Evolutionary conservation across 2,888 invertebrate species (phyloP).

Genomic region (Allolobophora icterica): DNA sequence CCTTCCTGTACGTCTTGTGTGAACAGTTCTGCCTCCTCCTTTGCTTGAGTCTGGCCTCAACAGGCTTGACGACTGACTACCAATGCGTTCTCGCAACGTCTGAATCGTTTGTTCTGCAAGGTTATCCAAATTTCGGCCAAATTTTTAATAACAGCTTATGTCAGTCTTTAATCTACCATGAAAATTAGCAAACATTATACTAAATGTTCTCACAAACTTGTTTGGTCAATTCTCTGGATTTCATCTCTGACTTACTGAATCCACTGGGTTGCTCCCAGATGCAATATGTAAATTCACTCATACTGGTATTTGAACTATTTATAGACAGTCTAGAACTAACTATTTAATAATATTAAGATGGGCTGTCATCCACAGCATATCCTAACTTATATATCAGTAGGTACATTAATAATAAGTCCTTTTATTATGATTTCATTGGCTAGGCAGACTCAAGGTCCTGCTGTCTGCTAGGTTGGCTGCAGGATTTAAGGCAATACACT

Average conservation of each 20-base stretch:
- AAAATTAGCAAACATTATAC: neutral
- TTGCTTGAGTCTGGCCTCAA: slow-evolving; percentile 19
- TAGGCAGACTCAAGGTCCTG: too few relatives aligned
- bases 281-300: neutral
- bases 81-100: neutral
- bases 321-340: neutral
- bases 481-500: too few relatives aligned
- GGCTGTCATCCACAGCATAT: neutral
- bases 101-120: slow-evolving; percentile 13
- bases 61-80: neutral
- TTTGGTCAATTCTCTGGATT: neutral
- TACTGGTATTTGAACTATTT: neutral
- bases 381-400: neutral
- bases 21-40: neutral
- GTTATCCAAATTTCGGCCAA: neutral
- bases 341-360: neutral
- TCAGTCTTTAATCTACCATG: neutral
- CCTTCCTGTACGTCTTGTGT: slow-evolving; percentile 11
- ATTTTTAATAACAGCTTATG: neutral
- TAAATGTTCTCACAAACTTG: neutral
- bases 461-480: too few relatives aligned
- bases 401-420: too few relatives aligned
- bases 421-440: too few relatives aligned
- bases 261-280: neutral
- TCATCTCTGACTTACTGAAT: neutral